Evolutionary conservation across 2,113 vertebrate genomes (phyloP).

Genomic region (Oryzias woworae): DNA sequence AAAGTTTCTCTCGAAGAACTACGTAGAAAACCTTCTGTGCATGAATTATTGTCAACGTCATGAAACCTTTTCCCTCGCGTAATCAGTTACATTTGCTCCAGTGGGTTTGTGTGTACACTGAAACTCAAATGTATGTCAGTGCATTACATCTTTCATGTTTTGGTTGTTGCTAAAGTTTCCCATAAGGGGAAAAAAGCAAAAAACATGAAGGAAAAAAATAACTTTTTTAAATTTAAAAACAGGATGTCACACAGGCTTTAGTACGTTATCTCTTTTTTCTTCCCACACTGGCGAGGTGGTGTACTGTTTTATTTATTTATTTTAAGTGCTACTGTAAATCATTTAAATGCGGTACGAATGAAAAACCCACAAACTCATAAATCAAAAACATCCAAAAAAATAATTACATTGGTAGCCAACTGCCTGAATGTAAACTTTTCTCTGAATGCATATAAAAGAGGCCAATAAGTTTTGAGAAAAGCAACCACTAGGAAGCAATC

Average conservation of each 20-base stretch:
- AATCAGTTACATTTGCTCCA: conserved; percentile 17
- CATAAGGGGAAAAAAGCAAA: background rate
- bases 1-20: background rate
- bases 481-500: no score
- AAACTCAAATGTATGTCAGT: conserved; percentile 9
- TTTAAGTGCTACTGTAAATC: background rate
- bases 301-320: no score
- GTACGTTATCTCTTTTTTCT: background rate
- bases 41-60: no score
- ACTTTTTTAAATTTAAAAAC: background rate
- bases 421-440: no score
- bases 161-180: background rate
- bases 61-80: conserved; percentile 1
- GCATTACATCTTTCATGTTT: background rate
- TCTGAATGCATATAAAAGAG: no score
- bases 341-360: background rate
- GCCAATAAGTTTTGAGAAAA: no score
- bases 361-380: no score
- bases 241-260: background rate
- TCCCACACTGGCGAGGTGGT: background rate
- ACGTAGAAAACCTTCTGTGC: no score
- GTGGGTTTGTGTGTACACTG: conserved; percentile 5
- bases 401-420: no score
- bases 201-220: background rate
- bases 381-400: no score